These are phyloP conservation scores for Condylostylus longicornis DNA, from an alignment of 1,140 invertebrate species.

Conservation along the genomic window DNA sequence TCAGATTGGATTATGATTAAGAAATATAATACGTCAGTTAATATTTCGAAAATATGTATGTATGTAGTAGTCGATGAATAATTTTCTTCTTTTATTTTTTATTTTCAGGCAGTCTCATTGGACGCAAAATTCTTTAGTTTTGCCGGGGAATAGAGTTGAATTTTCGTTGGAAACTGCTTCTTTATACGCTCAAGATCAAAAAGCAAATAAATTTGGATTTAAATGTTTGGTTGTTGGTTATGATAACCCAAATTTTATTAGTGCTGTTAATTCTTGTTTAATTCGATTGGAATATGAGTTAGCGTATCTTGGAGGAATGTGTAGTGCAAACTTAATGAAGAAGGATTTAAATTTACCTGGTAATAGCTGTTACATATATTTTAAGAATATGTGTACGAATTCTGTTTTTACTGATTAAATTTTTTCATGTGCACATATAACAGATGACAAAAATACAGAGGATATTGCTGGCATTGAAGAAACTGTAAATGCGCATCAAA, in stretches of 20 bases:
- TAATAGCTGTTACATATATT: conserved; percentile 25
- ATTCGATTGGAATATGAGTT: conserved; percentile 79
- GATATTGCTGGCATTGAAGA: conserved; percentile 56
- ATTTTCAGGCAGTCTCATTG: conserved; percentile 53
- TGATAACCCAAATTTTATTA: conserved; percentile 50
- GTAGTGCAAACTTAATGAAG: conserved; percentile 74
- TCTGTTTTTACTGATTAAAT: background rate
- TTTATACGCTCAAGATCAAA: conserved; percentile 87
- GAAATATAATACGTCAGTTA: conserved; percentile 28
- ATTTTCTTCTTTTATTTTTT: conserved; percentile 1
- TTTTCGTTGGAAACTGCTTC: conserved; percentile 92
- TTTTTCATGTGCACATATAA: conserved; percentile 9
- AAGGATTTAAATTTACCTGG: conserved; percentile 63
- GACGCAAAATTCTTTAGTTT: conserved; percentile 70
- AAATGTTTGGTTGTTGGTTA: conserved; percentile 85
- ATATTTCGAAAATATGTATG: background rate
- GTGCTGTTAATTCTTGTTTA: conserved; percentile 35
- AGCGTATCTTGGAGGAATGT: conserved; percentile 78
- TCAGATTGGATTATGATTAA: conserved; percentile 30
- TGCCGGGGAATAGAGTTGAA: conserved; percentile 87
- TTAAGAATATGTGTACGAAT: background rate
- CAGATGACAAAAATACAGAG: conserved; percentile 60
- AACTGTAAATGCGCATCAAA: conserved; percentile 56
- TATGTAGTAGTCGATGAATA: background rate
- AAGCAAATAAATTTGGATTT: conserved; percentile 69